phyloP scores from a whole-genome alignment of 2,797 vertebrate genomes.

The Eulemur coronatus region DNA sequence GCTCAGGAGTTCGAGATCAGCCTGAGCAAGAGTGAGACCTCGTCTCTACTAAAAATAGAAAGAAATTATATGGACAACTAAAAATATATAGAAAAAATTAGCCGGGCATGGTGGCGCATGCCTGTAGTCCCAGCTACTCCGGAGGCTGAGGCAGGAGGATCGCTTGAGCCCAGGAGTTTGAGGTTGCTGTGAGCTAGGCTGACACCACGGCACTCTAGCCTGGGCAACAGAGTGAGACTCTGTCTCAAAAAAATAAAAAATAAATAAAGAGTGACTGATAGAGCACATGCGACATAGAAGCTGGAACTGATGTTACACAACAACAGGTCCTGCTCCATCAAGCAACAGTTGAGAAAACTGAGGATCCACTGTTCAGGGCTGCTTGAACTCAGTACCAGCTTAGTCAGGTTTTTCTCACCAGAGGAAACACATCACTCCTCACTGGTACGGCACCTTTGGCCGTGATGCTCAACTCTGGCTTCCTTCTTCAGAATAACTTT shows the following conservation, averaged over 20 bases:
- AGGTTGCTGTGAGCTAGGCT: too few species aligned
- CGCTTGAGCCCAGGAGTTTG: too few species aligned
- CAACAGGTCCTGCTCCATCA: background rate
- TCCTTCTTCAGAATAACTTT: background rate
- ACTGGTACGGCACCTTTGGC: background rate
- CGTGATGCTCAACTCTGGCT: background rate
- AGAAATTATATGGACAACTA: too few species aligned
- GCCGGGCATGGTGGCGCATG: accelerated
- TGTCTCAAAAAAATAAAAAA: too few species aligned
- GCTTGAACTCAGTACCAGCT: background rate
- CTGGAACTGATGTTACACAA: background rate
- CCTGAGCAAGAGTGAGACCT: too few species aligned
- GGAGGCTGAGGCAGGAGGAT: too few species aligned
- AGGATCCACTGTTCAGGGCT: background rate
- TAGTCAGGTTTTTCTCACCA: background rate
- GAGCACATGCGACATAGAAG: background rate
- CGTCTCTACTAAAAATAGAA: too few species aligned
- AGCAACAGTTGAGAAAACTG: background rate
- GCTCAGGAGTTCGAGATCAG: too few species aligned
- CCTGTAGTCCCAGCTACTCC: too few species aligned
- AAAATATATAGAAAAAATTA: too few species aligned
- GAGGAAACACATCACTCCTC: accelerated
- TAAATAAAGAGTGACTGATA: background rate
- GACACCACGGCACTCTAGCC: too few species aligned
- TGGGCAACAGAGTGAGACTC: too few species aligned